Evolutionary conservation across 1,140 invertebrate species (phyloP), one percentile per base, ranked within the genome.

Genomic region (Microplitis demolitor): DNA sequence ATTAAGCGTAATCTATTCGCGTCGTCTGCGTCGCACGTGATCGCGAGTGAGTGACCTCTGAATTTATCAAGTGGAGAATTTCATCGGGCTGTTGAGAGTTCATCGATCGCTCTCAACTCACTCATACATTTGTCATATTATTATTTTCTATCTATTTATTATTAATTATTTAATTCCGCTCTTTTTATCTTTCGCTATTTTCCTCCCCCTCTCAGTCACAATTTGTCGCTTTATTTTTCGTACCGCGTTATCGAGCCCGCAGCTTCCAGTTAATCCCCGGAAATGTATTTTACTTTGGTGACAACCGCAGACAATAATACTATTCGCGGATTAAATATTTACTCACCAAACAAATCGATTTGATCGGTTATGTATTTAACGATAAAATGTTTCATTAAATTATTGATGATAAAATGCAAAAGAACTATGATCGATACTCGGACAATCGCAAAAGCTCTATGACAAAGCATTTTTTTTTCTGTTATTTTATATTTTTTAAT

Each of bases 61-160:
- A 51, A 67, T 67, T 67, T 54, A 67, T 67, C 63, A 66, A 63
- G 39, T 51, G 39, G 63, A 66, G 63, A 24, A 31, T 66, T 50
- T 66, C 45, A 53, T 66, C 37, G 14, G 16, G 16, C 33, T 54
- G 50, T 24, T n/a, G 11, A 64, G 50, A 67, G 66, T 67, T 67
- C 66, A 67, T 67, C 66, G 66, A 53, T 67, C 66, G 66, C 66
- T 13, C 71, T 73, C 60, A 9, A 53, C 11, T 61, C 58, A 45
- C 39, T 45, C 39, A 45, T 39, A 31, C 24, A 4, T 11, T 39
- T 63, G 9, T 35, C 37, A 13, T 13, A 14, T 39, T 39, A n/a
- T 63, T 45, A 63, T 60, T 71, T 5, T 63, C 16, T 35, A 31
- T 64, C 39, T 62, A 5, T 31, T 61, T 11, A 37, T 35, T 64